phyloP scores from a whole-genome alignment of 2,113 vertebrate species.

The Micronycteris hirsuta region DNA sequence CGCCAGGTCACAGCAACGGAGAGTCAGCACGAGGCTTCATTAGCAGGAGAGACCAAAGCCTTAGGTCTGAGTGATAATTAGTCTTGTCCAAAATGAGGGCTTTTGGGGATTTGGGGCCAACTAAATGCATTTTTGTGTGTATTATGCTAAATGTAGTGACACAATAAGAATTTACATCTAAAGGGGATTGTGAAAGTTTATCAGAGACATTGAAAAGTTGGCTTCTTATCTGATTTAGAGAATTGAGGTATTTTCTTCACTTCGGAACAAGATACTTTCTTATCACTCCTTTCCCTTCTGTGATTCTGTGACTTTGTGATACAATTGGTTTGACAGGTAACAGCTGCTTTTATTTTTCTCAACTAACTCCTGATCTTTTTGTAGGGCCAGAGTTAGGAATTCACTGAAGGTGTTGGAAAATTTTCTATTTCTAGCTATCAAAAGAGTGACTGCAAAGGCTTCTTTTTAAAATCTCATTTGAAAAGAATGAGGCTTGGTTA shows the following conservation, averaged over 20 bases:
- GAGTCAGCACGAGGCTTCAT: neutral
- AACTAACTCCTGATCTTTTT: neutral
- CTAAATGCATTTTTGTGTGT: neutral
- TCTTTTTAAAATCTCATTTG: neutral
- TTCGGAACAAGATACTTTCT: neutral
- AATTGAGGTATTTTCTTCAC: neutral
- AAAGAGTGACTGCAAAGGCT: neutral
- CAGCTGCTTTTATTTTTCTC: neutral
- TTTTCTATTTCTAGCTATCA: neutral
- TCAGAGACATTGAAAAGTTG: neutral
- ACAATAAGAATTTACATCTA: neutral
- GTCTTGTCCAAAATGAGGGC: neutral
- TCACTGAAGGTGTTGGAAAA: neutral
- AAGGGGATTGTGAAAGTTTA: neutral
- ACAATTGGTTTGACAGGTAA: neutral
- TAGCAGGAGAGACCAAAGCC: neutral
- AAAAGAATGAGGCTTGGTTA: neutral
- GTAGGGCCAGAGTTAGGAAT: neutral
- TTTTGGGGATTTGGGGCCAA: neutral
- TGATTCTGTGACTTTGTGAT: neutral
- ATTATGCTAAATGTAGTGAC: neutral
- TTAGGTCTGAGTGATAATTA: neutral
- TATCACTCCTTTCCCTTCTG: neutral
- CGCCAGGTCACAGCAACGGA: neutral
- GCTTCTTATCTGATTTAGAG: neutral